phyloP scores from a whole-genome alignment of 2,113 vertebrate species.

The Anarhynchus alexandrinus region DNA sequence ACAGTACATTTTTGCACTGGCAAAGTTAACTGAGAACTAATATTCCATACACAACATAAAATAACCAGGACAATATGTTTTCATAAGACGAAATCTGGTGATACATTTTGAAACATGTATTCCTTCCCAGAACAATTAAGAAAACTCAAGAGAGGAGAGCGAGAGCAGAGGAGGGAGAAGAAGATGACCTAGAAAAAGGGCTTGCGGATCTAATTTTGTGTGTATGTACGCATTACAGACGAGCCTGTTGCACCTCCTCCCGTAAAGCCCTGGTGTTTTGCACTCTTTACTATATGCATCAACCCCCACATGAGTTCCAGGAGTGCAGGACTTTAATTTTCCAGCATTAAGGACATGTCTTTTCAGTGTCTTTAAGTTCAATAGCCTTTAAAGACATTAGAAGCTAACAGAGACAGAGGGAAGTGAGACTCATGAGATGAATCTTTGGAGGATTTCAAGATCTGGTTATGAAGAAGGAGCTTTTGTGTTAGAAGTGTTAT shows the following conservation, averaged over 20 bases:
- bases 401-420: not conserved
- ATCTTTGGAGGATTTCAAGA: not conserved
- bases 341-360: not conserved
- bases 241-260: not conserved
- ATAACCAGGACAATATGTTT: not conserved
- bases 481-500: not conserved
- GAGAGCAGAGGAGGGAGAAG: slow-evolving; percentile 6
- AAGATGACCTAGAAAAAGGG: slow-evolving; percentile 33
- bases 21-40: not conserved
- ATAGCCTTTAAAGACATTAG: not conserved
- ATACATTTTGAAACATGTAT: not conserved
- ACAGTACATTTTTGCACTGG: not conserved
- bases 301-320: not conserved
- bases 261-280: slow-evolving; percentile 17
- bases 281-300: slow-evolving; percentile 4
- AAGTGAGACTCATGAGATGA: not conserved
- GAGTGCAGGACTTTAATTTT: not conserved
- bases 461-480: not conserved
- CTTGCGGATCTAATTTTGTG: slow-evolving; percentile 21
- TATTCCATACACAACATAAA: not conserved
- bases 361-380: not conserved
- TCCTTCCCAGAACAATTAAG: slow-evolving; percentile 26
- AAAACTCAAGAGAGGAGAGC: not conserved
- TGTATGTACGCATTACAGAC: not conserved
- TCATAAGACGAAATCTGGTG: not conserved